Conservation (phyloP, 2,113 vertebrate species). For the Ginglymostoma cirratum region DNA sequence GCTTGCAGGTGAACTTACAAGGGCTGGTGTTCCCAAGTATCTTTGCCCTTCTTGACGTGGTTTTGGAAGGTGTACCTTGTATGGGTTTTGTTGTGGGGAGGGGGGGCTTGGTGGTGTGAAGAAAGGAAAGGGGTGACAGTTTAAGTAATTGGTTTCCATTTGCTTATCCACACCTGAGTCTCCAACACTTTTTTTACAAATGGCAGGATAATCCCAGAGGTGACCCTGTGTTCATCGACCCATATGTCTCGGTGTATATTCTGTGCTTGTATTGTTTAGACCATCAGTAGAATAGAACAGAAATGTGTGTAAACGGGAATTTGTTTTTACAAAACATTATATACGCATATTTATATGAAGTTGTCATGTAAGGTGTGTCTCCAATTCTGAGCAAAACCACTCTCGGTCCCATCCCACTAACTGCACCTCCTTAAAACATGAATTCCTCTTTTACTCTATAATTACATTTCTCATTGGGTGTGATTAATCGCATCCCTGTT, state of each 20-base stretch:
- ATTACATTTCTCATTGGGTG: background rate
- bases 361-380: background rate
- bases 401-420: background rate
- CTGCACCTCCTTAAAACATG: background rate
- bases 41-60: no score
- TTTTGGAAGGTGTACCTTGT: no score
- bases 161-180: background rate
- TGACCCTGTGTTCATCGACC: no score
- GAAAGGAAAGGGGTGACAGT: background rate
- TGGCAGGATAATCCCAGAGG: background rate
- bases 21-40: no score
- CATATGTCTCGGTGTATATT: background rate
- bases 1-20: no score
- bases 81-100: background rate
- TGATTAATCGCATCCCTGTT: background rate
- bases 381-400: no score
- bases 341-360: background rate
- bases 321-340: background rate
- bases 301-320: background rate
- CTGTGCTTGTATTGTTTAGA: background rate
- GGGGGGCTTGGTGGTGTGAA: background rate
- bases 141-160: background rate
- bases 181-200: background rate
- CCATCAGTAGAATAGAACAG: background rate
- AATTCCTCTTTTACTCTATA: background rate